A percentile compares a stretch with the other conserved stretches of the same genome.
Evolutionary conservation across 1,140 invertebrate species (phyloP).

Genomic region (Brachionus sp.): DNA sequence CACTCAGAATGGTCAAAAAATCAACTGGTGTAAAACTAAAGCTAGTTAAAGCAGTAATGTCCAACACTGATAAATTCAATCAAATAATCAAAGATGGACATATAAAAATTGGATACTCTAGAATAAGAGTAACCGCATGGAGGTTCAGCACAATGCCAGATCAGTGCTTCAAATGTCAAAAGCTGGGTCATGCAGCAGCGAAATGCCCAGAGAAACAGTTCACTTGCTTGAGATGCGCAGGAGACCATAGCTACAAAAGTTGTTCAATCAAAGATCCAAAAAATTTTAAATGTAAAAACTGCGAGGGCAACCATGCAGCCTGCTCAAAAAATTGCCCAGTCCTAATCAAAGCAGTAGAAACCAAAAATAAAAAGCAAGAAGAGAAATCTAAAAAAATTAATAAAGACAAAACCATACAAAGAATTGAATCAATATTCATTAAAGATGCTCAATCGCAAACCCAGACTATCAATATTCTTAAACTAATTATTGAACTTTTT

Average conservation of each 20-base stretch:
- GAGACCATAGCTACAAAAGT: neutral
- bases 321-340: neutral
- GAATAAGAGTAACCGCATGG: slow-evolving; percentile 3
- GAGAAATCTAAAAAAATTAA: neutral
- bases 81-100: neutral
- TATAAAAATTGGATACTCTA: neutral
- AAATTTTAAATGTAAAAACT: neutral
- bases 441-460: neutral
- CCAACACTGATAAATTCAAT: neutral
- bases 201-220: neutral
- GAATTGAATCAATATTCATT: neutral
- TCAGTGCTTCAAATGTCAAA: slow-evolving; percentile 8
- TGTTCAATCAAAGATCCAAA: neutral
- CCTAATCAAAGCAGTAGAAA: neutral
- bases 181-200: neutral
- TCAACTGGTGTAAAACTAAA: neutral
- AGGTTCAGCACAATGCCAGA: slow-evolving; percentile 1
- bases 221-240: neutral
- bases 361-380: neutral
- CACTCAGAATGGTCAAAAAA: slow-evolving; percentile 10
- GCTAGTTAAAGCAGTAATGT: neutral
- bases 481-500: neutral
- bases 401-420: neutral
- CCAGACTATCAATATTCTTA: neutral
- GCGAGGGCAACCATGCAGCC: neutral